Base-by-base conservation (phyloP, 2,113 vertebrate genomes). In the Ovibos moschatus region DNA sequence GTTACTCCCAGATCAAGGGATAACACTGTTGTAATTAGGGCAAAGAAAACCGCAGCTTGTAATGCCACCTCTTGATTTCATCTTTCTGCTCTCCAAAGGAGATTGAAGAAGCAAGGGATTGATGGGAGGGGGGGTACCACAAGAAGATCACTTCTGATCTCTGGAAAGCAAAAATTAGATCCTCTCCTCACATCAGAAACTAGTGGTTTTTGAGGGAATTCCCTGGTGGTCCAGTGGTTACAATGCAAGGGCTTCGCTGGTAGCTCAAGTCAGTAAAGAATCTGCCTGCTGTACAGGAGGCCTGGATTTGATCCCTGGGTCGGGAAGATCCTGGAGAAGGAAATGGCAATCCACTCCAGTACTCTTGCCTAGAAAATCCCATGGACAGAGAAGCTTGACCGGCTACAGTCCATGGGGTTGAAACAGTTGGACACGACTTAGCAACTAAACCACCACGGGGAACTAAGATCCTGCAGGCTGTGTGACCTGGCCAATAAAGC, bases 1-100 rank as follows among this genome's bases (percentile, higher is more conserved):
- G 78, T 96, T 96, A 95, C 88, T 97, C 97, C 93, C 23, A 64
- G 64, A 79, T 57, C 74, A 88, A 58, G 64, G 62, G 71, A 89
- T 47, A 97, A 27, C 47, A 76, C n/a, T 94, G 62, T 64, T 76
- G 28, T 87, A 95, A 95, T 92, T 91, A 92, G 87, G 62, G 33
- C 90, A 95, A 76, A 76, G 71, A 76, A 76, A 76, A 76, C 6
- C 6, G 0, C 36, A 43, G 71, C 40, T 76, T 40, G 71, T 58
- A 36, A 58, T 33, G 53, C 71, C 30, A 21, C 7, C 19, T 58
- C 45, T 58, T 27, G 28, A 86, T 84, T 91, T 93, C 36, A 88
- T 36, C 36, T 47, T 45, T 85, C 57, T 33, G 8, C 43, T 97
- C 50, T 85, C 47, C 40, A 53, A 67, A 30, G 53, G 47, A 76